Conservation (phyloP, 2,888 invertebrate genomes). For the Polyploca ridens region DNA sequence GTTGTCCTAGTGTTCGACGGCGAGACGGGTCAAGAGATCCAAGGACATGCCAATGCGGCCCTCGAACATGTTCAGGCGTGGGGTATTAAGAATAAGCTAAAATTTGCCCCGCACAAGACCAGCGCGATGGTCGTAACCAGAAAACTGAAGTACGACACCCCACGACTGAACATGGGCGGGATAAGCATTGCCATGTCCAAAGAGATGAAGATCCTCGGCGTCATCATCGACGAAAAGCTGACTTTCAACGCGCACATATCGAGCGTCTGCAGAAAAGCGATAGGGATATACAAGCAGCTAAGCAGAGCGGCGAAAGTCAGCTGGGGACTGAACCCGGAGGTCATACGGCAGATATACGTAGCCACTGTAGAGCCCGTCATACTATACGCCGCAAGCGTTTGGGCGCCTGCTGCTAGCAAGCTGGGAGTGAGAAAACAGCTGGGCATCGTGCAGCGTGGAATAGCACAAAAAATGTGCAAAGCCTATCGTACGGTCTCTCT, state of each 20-base stretch:
- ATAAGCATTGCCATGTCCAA: not conserved
- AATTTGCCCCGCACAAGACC: constrained; percentile 6
- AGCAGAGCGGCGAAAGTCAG: constrained; percentile 12
- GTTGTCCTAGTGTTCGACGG: constrained; percentile 19
- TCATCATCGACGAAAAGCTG: constrained; percentile 6
- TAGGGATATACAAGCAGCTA: constrained; percentile 15
- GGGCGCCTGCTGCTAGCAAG: too few species aligned
- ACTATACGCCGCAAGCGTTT: not conserved
- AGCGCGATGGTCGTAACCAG: constrained; percentile 12
- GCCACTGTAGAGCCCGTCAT: constrained; percentile 18
- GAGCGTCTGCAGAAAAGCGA: not conserved
- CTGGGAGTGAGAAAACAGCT: too few species aligned
- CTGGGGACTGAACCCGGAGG: constrained; percentile 19
- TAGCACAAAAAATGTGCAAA: too few species aligned
- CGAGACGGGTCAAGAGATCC: constrained; percentile 4
- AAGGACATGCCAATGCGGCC: too few species aligned
- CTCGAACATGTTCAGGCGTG: constrained; percentile 6
- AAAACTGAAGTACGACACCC: constrained; percentile 7
- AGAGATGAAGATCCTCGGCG: constrained; percentile 10
- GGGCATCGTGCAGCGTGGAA: too few species aligned
- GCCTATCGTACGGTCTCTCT: too few species aligned
- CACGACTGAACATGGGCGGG: not conserved
- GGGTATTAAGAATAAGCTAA: constrained; percentile 14
- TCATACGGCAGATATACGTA: constrained; percentile 16
- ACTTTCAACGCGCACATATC: constrained; percentile 7